Evolutionary conservation across 2,888 invertebrate genomes (phyloP).

Genomic region (Cantharis rustica): DNA sequence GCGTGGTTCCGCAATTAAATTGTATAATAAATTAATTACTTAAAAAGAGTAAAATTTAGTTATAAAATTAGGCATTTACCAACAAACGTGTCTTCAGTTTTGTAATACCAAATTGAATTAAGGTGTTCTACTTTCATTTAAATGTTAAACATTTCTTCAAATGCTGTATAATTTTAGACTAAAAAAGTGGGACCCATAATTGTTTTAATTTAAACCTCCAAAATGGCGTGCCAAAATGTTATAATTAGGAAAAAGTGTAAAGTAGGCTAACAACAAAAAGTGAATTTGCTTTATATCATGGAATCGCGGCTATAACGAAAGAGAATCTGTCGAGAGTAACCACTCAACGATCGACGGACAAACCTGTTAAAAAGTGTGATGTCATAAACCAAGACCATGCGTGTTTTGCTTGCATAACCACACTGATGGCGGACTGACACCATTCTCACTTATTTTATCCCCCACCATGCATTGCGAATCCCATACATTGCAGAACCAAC

Average conservation of each 20-base stretch:
- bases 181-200: neutral
- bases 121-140: constrained; percentile 4
- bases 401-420: constrained; percentile 38
- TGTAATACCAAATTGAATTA: constrained; percentile 4
- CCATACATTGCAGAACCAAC: neutral
- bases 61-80: constrained; percentile 3
- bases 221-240: neutral
- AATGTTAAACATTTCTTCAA: constrained; percentile 3
- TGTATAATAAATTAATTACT: neutral
- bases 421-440: constrained; percentile 42
- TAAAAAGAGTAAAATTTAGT: constrained; percentile 1
- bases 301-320: constrained; percentile 18
- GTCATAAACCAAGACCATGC: constrained; percentile 40
- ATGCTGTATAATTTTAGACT: neutral
- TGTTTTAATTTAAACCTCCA: neutral
- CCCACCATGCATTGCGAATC: constrained; percentile 6
- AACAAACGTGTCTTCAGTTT: constrained; percentile 5
- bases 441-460: constrained; percentile 40
- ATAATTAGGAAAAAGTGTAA: neutral
- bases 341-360: constrained; percentile 15
- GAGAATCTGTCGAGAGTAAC: constrained; percentile 24
- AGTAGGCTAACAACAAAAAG: constrained; percentile 24
- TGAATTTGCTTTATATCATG: constrained; percentile 11
- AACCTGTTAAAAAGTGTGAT: constrained; percentile 36
- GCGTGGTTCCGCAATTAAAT: constrained; percentile 2